Conservation (phyloP, 2,113 vertebrate genomes). For the Poeciliopsis retropinna region DNA sequence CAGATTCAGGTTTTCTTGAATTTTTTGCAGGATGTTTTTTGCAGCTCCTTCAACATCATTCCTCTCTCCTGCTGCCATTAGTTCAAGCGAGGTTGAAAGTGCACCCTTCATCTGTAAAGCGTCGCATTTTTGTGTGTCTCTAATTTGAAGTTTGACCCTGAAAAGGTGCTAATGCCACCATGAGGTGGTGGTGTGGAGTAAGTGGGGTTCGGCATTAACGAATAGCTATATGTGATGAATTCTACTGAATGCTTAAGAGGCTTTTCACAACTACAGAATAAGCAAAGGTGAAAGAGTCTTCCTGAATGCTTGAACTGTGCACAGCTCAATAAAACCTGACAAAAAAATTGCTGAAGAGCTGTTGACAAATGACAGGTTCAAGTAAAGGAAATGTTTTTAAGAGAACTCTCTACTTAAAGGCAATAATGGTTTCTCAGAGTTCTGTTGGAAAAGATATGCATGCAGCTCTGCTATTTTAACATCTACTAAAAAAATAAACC, state of each 20-base stretch:
- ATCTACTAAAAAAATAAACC: not conserved
- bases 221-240: conserved; percentile 4
- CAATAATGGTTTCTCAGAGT: no score
- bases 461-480: not conserved
- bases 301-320: no score
- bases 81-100: conserved; percentile 20
- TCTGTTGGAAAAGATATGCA: no score
- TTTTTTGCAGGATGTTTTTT: no score
- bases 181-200: not conserved
- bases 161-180: conserved; percentile 25
- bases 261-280: conserved; percentile 12
- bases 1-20: no score
- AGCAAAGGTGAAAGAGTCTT: not conserved
- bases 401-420: no score
- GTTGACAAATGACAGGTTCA: no score
- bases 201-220: conserved; percentile 1
- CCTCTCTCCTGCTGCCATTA: no score
- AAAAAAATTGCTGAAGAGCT: no score
- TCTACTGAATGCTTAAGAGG: conserved; percentile 14
- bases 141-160: conserved; percentile 35
- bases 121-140: conserved; percentile 34
- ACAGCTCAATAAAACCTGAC: no score
- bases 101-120: conserved; percentile 30
- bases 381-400: no score
- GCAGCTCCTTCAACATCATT: no score